A percentile compares a stretch with the other conserved stretches of the same genome.
Conservation (phyloP, 1,140 invertebrate species). For the Triops cancriformis region DNA sequence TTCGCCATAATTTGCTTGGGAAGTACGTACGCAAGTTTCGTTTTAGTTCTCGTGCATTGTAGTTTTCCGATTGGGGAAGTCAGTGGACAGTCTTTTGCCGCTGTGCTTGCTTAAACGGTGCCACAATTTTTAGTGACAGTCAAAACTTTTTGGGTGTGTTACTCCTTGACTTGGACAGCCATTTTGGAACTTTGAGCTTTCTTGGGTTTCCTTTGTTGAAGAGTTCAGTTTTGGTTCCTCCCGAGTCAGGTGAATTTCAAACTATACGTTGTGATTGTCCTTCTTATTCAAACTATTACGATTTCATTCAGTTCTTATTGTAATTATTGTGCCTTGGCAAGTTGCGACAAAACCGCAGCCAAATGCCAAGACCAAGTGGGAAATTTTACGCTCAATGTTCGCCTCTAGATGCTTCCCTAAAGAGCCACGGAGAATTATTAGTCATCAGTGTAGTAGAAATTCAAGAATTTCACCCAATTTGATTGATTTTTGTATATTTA, state of each 20-base stretch:
- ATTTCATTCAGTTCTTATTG: neutral
- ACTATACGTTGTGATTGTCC: neutral
- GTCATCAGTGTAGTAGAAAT: no score
- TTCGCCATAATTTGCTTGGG: neutral
- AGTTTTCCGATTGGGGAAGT: neutral
- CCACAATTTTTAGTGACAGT: neutral
- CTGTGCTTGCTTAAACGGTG: neutral
- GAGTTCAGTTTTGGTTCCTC: neutral
- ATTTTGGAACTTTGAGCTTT: slow-evolving; percentile 2
- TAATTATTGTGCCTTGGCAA: neutral
- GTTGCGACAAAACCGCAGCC: neutral
- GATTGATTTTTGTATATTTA: no score
- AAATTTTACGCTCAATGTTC: neutral
- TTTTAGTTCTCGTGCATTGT: neutral
- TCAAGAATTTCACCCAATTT: neutral
- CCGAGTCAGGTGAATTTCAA: neutral
- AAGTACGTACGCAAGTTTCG: neutral
- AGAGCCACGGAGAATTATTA: no score
- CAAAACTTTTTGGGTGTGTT: neutral
- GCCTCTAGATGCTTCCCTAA: neutral
- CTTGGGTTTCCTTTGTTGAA: neutral
- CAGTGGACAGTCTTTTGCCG: neutral
- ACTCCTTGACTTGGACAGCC: neutral
- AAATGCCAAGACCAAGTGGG: no score
- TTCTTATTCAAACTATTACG: neutral